Base-by-base conservation (phyloP, 1,140 invertebrate species). In the Thaumatotibia leucotreta region DNA sequence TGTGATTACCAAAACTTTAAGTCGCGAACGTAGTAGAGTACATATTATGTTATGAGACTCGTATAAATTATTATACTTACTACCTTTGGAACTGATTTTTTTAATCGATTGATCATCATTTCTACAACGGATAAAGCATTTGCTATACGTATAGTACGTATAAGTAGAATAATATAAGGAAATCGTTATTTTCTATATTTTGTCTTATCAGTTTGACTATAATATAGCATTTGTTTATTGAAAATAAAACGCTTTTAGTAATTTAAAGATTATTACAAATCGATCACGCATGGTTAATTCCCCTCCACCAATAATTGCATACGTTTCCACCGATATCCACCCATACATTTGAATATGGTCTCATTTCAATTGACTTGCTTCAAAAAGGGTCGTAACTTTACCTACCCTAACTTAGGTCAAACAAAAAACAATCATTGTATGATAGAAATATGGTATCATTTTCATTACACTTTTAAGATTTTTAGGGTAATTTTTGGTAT, bases 221-320 rank as follows among this genome's bases (percentile, higher is more conserved):
- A n/a, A n/a, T n/a, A n/a, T n/a, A n/a, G n/a, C n/a, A n/a, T n/a
- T n/a, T n/a, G n/a, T n/a, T n/a, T n/a, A n/a, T n/a, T n/a, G n/a
- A n/a, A 32, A 32, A 32, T 32, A 14, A 39, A 14, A 14, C 68
- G 52, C 64, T 73, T 80, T 82, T 85, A 86, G 81, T 88, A 83
- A 89, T 89, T 85, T 2, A 58, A 29, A 58, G 52, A 58, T 14
- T 8, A 58, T 58, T 58, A 58, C 52, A 86, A 87, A 86, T 73
- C 67, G 66, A 80, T 67, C 79, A 84, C 80, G 84, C 83, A 79
- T 80, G 74, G 75, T 73, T 45, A 45, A 45, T 76, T 79, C 71
- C 76, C 68, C 74, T 79, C 73, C 81, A 84, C 76, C 84, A 83
- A 88, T 89, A 87, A 89, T 89, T 89, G 88, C 86, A 87, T 87